phyloP scores from a whole-genome alignment of 2,797 vertebrate genomes.

The Lepilemur ruficaudatus region DNA sequence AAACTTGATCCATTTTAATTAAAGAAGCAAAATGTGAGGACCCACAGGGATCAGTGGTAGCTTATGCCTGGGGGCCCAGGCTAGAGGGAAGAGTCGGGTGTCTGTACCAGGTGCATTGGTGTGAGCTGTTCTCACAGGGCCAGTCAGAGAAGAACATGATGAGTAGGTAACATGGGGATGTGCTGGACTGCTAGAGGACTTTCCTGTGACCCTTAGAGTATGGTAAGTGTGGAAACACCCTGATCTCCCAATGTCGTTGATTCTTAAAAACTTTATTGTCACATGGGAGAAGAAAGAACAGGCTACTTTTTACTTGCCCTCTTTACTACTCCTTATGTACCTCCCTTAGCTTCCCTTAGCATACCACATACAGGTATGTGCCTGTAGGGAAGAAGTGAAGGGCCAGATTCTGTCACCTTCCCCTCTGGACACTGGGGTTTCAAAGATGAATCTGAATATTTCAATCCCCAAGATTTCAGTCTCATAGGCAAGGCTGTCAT shows the following conservation, averaged over 20 bases:
- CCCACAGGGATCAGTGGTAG: not conserved
- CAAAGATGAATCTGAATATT: not conserved
- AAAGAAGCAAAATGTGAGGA: not conserved
- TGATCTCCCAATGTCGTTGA: not conserved
- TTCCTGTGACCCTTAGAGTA: not conserved
- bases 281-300: not conserved
- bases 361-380: no score
- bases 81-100: not conserved
- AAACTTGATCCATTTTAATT: not conserved
- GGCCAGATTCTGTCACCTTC: not conserved
- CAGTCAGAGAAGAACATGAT: not conserved
- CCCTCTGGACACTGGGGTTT: not conserved
- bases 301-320: not conserved
- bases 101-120: not conserved
- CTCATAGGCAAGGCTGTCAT: not conserved
- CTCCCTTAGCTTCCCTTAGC: not conserved
- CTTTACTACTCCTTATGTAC: not conserved
- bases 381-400: not conserved
- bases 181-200: no score
- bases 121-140: not conserved
- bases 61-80: not conserved
- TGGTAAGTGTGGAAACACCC: not conserved
- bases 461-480: not conserved
- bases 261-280: not conserved
- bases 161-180: not conserved